Percentiles rank a stretch among this genome's conserved stretches.
These are phyloP conservation scores for Zophobas morio DNA, from an alignment of 1,140 invertebrate species.

Conservation along the genomic window DNA sequence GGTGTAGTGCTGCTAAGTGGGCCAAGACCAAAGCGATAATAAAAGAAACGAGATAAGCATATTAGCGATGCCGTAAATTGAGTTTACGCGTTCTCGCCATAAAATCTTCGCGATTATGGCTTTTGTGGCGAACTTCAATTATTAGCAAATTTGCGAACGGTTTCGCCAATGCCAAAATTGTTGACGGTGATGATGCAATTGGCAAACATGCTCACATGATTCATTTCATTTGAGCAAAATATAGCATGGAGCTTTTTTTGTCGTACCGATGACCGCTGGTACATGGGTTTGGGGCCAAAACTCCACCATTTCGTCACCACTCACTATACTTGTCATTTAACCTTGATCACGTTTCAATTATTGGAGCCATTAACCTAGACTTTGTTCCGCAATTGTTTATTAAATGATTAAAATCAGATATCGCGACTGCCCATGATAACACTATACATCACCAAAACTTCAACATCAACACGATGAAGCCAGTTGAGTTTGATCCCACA, in stretches of 20 bases:
- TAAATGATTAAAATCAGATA: too few species aligned
- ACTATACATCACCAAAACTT: too few species aligned
- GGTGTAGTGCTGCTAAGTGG: neutral
- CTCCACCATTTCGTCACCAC: too few species aligned
- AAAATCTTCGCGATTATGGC: neutral
- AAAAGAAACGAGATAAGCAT: slow-evolving; percentile 8
- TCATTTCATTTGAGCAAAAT: slow-evolving; percentile 11
- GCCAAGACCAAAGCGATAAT: slow-evolving; percentile 21
- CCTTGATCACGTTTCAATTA: neutral
- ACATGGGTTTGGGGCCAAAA: neutral
- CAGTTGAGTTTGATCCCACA: too few species aligned
- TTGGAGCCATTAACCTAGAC: slow-evolving; percentile 13
- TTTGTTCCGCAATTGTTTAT: neutral
- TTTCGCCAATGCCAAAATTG: slow-evolving; percentile 10
- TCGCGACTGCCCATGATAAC: too few species aligned
- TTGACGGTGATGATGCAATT: slow-evolving; percentile 16
- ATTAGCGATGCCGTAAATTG: slow-evolving; percentile 14
- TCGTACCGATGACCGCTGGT: neutral
- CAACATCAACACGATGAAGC: too few species aligned
- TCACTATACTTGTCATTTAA: neutral
- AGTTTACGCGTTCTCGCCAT: neutral
- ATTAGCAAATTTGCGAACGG: slow-evolving; percentile 8
- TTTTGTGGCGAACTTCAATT: neutral
- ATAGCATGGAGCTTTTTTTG: slow-evolving; percentile 1
- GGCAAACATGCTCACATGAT: slow-evolving; percentile 12